Conservation (phyloP, 2,113 vertebrate genomes). For the Melanotaenia duboulayi region DNA sequence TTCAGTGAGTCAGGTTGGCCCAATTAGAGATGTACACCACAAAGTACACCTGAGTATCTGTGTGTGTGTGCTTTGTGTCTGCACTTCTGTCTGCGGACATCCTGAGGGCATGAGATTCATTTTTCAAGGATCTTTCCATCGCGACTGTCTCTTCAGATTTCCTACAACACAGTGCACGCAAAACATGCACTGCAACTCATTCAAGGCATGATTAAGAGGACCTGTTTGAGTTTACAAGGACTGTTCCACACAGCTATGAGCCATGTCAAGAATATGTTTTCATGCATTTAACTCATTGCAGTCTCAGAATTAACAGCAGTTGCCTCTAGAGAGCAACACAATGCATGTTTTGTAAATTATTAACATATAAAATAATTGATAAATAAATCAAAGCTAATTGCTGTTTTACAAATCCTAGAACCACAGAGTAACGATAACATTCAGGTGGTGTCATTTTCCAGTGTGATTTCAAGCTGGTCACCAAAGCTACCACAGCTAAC, state of each 20-base stretch:
- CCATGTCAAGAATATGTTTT: neutral
- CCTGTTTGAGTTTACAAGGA: constrained; percentile 38
- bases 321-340: neutral
- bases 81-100: constrained; percentile 18
- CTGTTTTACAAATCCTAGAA: neutral
- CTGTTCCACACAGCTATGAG: neutral
- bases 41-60: constrained; percentile 40
- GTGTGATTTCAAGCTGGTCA: neutral
- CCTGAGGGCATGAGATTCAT: constrained; percentile 39
- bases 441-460: neutral
- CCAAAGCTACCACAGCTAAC: too few species aligned
- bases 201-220: neutral
- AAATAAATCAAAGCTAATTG: neutral
- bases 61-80: constrained; percentile 23
- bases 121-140: constrained; percentile 54
- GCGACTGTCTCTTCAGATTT: constrained; percentile 21
- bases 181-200: neutral
- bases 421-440: neutral
- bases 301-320: neutral
- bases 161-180: neutral
- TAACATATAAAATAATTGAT: neutral
- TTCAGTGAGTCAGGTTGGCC: constrained; percentile 43
- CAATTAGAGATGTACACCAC: constrained; percentile 64
- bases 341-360: neutral
- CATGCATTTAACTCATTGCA: neutral